phyloP scores from a whole-genome alignment of 2,797 vertebrate genomes.

The Podarcis siculus region DNA sequence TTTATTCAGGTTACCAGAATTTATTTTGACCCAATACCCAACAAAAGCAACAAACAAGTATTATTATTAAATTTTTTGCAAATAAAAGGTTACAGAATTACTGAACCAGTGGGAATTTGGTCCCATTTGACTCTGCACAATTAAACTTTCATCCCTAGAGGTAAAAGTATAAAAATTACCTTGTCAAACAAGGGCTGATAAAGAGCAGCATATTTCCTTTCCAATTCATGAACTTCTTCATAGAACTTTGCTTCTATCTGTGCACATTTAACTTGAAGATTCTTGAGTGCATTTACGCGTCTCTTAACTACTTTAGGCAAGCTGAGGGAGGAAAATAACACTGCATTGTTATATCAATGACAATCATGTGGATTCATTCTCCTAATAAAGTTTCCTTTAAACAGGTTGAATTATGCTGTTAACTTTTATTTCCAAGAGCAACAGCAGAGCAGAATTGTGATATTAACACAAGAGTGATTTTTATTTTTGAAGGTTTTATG shows the following conservation, averaged over 20 bases:
- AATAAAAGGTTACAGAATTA: not conserved
- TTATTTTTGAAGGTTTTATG: too few relatives aligned
- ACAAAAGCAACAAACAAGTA: not conserved
- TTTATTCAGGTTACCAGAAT: constrained; percentile 21
- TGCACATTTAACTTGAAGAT: constrained; percentile 98
- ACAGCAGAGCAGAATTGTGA: not conserved
- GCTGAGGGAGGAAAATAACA: constrained; percentile 76
- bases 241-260: constrained; percentile 99
- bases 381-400: constrained; percentile 16
- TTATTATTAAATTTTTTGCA: not conserved
- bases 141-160: constrained; percentile 39
- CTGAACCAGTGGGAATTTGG: not conserved
- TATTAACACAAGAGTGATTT: not conserved
- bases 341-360: constrained; percentile 42
- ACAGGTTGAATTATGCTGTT: not conserved
- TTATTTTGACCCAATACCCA: not conserved
- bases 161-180: constrained; percentile 77
- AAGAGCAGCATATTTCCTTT: constrained; percentile 96
- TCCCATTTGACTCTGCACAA: not conserved
- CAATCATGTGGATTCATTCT: not conserved
- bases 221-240: constrained; percentile 97
- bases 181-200: constrained; percentile 99
- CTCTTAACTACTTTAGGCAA: constrained; percentile 98
- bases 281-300: constrained; percentile 97
- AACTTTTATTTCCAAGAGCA: constrained; percentile 21